Conservation (phyloP, 2,113 vertebrate species). For the Saguinus imperator region DNA sequence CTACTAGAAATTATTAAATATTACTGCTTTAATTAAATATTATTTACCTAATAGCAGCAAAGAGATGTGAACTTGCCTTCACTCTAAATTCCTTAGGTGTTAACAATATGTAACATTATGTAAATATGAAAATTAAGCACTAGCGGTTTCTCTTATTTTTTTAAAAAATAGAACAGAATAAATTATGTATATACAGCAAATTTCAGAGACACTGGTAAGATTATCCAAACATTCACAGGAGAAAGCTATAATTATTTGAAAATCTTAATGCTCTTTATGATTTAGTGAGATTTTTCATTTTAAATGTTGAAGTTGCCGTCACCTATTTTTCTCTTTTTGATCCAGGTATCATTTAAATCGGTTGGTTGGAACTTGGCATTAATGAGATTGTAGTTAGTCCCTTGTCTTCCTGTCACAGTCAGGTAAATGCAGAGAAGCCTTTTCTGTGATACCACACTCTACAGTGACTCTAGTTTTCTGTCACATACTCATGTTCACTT, state of each 20-base stretch:
- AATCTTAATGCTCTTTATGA: conserved; percentile 28
- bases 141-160: conserved; percentile 34
- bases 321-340: conserved; percentile 41
- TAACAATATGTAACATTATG: conserved; percentile 42
- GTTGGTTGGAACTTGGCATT: not conserved
- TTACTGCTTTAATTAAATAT: conserved; percentile 70
- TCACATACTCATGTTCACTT: not conserved
- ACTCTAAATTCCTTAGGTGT: conserved; percentile 53
- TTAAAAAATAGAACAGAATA: conserved; percentile 5
- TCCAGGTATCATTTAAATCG: conserved; percentile 14
- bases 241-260: conserved; percentile 27
- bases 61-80: conserved; percentile 61
- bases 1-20: conserved; percentile 61
- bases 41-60: conserved; percentile 69
- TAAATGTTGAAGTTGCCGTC: conserved; percentile 1
- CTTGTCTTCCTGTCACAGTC: conserved; percentile 24
- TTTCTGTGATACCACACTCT: not conserved
- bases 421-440: not conserved
- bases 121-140: conserved; percentile 67
- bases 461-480: not conserved
- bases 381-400: not conserved
- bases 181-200: not conserved
- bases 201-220: not conserved
- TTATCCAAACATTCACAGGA: conserved; percentile 12
- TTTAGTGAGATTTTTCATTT: conserved; percentile 9